Conservation (phyloP, 2,797 vertebrate genomes). For the Anguilla marmorata region DNA sequence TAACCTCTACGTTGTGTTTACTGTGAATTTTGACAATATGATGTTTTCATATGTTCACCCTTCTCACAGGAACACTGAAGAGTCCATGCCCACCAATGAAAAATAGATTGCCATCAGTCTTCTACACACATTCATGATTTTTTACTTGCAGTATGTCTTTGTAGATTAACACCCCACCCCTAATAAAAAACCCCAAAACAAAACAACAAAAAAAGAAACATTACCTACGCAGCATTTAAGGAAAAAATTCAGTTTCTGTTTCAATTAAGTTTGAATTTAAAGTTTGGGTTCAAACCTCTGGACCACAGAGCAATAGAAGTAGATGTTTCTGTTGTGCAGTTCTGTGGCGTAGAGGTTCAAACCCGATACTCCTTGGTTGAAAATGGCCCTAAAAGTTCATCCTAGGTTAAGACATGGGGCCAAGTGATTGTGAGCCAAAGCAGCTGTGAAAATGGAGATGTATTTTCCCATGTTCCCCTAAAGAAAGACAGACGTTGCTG, state of each 20-base stretch:
- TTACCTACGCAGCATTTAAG: neutral
- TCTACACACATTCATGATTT: neutral
- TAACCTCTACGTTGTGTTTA: neutral
- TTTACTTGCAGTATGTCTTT: neutral
- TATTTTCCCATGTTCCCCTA: constrained; percentile 43
- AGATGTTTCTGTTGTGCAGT: neutral
- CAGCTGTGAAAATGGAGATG: constrained; percentile 38
- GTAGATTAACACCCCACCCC: neutral
- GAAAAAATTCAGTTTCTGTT: neutral
- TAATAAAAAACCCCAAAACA: neutral
- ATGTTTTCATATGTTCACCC: neutral
- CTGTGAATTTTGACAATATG: neutral
- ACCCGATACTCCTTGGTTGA: neutral
- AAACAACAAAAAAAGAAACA: neutral
- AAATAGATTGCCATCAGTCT: neutral
- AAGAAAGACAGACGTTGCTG: constrained; percentile 39
- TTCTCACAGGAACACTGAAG: neutral
- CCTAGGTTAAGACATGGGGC: neutral
- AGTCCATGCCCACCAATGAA: neutral
- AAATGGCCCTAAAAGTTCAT: neutral
- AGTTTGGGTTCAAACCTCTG: neutral
- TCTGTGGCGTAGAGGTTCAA: neutral
- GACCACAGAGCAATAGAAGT: too few species aligned
- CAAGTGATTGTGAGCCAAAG: constrained; percentile 16
- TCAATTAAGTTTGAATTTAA: too few species aligned